Conservation (phyloP, 2,888 invertebrate species). For the Brachyptera putata region DNA sequence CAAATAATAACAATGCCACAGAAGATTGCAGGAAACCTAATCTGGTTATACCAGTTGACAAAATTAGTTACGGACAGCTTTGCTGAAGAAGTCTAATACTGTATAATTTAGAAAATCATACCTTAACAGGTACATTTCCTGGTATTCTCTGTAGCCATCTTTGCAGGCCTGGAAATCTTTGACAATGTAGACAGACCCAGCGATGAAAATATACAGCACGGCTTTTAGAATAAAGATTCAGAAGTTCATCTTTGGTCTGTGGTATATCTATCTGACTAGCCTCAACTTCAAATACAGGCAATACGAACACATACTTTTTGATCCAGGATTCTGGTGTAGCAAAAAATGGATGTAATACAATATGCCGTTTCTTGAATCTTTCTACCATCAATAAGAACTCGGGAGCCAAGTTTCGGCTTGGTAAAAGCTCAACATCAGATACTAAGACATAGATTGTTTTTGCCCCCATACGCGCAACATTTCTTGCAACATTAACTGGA, state of each 20-base stretch:
- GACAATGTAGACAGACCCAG: slow-evolving; percentile 66
- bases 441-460: slow-evolving; percentile 61
- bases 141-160: slow-evolving; percentile 50
- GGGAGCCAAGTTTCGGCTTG: slow-evolving; percentile 58
- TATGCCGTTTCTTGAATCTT: slow-evolving; percentile 47
- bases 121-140: too few relatives aligned
- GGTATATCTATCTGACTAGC: slow-evolving; percentile 56
- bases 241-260: slow-evolving; percentile 55
- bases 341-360: slow-evolving; percentile 17
- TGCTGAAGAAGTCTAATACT: too few relatives aligned
- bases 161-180: slow-evolving; percentile 68
- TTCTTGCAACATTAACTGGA: slow-evolving; percentile 69
- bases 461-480: slow-evolving; percentile 63
- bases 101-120: too few relatives aligned
- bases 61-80: too few relatives aligned
- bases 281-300: slow-evolving; percentile 68
- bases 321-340: slow-evolving; percentile 15
- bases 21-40: too few relatives aligned
- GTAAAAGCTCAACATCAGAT: slow-evolving; percentile 67
- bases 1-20: too few relatives aligned
- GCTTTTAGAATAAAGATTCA: slow-evolving; percentile 50
- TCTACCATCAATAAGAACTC: slow-evolving; percentile 56
- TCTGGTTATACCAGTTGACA: too few relatives aligned
- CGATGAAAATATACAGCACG: slow-evolving; percentile 64
- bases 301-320: slow-evolving; percentile 56